Base-by-base conservation (phyloP, 2,113 vertebrate species). In the Ammospiza nelsoni region DNA sequence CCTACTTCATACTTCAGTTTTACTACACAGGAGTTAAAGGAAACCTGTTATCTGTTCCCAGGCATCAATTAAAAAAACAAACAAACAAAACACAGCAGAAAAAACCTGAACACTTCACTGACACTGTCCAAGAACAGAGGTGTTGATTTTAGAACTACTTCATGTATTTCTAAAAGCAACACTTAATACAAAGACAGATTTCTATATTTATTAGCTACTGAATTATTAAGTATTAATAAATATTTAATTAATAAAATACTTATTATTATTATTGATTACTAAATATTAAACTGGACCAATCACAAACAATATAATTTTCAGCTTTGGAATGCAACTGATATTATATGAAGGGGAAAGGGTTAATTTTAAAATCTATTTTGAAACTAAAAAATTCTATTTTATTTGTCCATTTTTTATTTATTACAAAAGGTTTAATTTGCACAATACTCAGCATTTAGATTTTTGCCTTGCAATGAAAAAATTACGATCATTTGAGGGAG, bases 401-500 rank as follows among this genome's bases (percentile, higher is more conserved):
- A 29, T 46, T 80, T 61, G 6, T 29, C 19, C 9, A 33, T 21
- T 27, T 74, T 74, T 48, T 1, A 44, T 78, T 84, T 35, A 72
- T 46, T 82, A 54, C 8, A 46, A 61, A 68, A 66, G 6, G 15
- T 55, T 71, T 84, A 18, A 66, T 79, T 87, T 68, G 51, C 17
- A 57, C n/a, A 81, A n/a, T 31, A 54, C 4, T 44, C 12, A 31
- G n/a, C 12, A 33, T 68, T 88, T 8, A 48, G 6, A 69, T 59
- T 90, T 95, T 88, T 69, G 12, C 27, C 15, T 82, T 43, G 31
- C 24, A 84, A 54, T 51, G 24, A 76, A 79, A 91, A 59, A 62
- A 31, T 25, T 29, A 59, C 8, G 13, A 2, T 35, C 21, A 24
- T 2, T n/a, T n/a, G 5, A 39, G 12, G 4, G 1, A 6, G 43